These are phyloP conservation scores for Emydocephalus ijimae DNA, from an alignment of 2,113 vertebrate genomes.

Conservation along the genomic window DNA sequence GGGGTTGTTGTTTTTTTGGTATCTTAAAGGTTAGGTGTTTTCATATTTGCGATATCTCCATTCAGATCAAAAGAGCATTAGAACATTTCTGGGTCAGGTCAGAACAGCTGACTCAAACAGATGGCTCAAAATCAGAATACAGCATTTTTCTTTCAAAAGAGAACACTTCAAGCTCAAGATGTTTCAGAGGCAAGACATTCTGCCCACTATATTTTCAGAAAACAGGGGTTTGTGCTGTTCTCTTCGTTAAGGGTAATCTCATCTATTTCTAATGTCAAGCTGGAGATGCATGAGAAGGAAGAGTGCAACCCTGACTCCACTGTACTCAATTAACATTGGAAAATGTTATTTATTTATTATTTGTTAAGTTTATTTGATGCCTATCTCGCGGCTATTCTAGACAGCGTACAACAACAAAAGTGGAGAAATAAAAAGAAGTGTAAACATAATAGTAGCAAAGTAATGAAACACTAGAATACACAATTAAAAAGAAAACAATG, in stretches of 20 bases:
- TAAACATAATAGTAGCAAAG: not conserved
- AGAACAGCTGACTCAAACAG: not conserved
- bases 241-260: not conserved
- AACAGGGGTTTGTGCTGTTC: not conserved
- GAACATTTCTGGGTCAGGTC: not conserved
- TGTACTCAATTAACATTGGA: not conserved
- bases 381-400: not conserved
- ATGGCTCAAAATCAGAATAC: not conserved
- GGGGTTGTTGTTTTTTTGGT: not conserved
- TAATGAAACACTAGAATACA: not conserved
- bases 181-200: not conserved
- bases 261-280: not conserved
- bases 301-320: not conserved
- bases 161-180: not conserved
- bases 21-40: not conserved
- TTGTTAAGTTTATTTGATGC: not conserved
- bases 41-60: not conserved
- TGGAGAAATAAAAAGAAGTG: not conserved
- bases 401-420: not conserved
- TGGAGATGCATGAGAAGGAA: not conserved
- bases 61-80: not conserved
- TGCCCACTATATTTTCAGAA: not conserved
- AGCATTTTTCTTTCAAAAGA: not conserved
- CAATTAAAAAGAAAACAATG: not conserved
- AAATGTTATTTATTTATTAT: not conserved